Percentiles rank a stretch among this genome's conserved stretches.
phyloP scores from a whole-genome alignment of 2,888 invertebrate species.

The Dendrolimus pini region DNA sequence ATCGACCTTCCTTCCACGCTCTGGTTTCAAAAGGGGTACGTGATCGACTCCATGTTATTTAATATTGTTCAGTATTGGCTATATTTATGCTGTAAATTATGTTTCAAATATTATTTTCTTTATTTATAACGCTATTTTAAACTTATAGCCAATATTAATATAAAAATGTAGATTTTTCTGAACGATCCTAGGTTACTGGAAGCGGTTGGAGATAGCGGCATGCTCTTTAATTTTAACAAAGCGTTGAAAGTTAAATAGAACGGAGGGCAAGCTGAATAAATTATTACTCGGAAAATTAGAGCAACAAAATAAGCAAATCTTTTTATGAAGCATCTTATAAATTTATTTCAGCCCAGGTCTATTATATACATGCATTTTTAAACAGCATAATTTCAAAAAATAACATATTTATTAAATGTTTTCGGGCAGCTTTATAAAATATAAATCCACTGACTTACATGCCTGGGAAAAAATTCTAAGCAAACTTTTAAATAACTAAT shows the following conservation, averaged over 20 bases:
- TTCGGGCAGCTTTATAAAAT: no score
- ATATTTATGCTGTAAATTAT: background rate
- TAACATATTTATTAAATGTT: no score
- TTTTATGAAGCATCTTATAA: background rate
- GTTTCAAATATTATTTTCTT: background rate
- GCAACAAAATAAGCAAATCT: background rate
- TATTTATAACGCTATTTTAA: background rate
- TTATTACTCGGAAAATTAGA: background rate
- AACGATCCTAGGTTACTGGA: no score
- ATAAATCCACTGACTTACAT: no score
- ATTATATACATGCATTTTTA: no score
- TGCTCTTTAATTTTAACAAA: background rate
- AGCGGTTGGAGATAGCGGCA: no score
- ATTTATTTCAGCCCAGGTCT: no score
- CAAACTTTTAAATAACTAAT: no score
- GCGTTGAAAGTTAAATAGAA: background rate
- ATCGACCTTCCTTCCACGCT: background rate
- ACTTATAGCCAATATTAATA: no score
- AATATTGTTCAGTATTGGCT: background rate
- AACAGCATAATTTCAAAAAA: no score
- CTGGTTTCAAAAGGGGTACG: background rate
- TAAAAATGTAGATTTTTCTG: no score
- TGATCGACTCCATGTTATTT: background rate
- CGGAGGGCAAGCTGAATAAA: background rate
- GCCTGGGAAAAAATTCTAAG: no score